Percentiles rank a stretch among this genome's conserved stretches.
Evolutionary conservation across 1,140 invertebrate species (phyloP).

Genomic region (Diuraphis noxia): DNA sequence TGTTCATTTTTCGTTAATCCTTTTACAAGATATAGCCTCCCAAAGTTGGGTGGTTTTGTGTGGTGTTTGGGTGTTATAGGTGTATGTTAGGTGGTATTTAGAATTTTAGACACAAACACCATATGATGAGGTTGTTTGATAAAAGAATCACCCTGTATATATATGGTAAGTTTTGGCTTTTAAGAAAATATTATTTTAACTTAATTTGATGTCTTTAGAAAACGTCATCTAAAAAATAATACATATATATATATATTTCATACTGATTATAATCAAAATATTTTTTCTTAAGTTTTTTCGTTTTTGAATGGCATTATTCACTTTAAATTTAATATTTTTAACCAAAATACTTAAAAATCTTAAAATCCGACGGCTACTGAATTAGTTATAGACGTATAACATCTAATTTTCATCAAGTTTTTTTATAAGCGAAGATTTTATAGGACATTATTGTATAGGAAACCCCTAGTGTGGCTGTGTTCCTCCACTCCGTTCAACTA

Average conservation of each 20-base stretch:
- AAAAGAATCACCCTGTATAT: too few species aligned
- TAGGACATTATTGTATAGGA: not conserved
- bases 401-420: not conserved
- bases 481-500: not conserved
- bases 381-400: not conserved
- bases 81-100: too few species aligned
- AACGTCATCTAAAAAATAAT: not conserved
- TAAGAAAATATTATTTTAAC: not conserved
- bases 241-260: too few species aligned
- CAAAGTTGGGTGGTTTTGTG: too few species aligned
- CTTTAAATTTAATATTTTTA: not conserved
- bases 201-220: not conserved
- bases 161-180: too few species aligned
- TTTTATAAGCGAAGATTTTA: not conserved
- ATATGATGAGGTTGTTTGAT: too few species aligned
- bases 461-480: not conserved
- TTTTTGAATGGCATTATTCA: too few species aligned
- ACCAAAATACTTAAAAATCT: not conserved
- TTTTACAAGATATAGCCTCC: too few species aligned
- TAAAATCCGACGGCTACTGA: not conserved
- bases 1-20: too few species aligned
- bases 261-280: not conserved
- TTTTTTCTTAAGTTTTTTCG: not conserved
- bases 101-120: too few species aligned
- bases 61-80: too few species aligned